These are phyloP conservation scores for Butorides virescens DNA, from an alignment of 2,113 vertebrate species.

Conservation along the genomic window DNA sequence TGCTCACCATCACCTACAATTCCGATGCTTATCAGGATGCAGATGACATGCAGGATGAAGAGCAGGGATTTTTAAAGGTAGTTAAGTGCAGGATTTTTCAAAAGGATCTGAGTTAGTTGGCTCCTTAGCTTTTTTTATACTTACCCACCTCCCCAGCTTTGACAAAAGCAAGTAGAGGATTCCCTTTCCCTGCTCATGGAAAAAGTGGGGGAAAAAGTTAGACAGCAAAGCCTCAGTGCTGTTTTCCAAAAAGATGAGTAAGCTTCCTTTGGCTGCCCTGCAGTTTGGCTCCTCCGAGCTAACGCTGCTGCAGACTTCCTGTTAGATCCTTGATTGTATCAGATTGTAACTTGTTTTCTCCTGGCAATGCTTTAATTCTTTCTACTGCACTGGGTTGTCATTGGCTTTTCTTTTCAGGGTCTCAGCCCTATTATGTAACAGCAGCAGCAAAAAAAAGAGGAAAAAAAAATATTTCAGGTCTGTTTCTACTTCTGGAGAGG, in stretches of 20 bases:
- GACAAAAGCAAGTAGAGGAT: slow-evolving; percentile 31
- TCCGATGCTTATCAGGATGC: neutral
- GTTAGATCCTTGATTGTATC: slow-evolving; percentile 52
- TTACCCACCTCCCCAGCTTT: neutral
- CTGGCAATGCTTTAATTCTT: slow-evolving; percentile 51
- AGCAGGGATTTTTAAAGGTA: neutral
- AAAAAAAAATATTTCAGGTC: slow-evolving; percentile 24
- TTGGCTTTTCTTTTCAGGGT: slow-evolving; percentile 48
- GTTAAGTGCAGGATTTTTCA: neutral
- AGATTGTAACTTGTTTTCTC: slow-evolving; percentile 57
- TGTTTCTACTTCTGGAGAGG: slow-evolving; percentile 52
- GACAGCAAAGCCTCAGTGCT: slow-evolving; percentile 37
- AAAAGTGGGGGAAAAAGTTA: neutral
- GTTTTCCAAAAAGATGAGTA: slow-evolving; percentile 60
- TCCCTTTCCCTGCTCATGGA: slow-evolving; percentile 3
- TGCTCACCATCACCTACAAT: slow-evolving; percentile 10
- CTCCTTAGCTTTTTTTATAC: neutral
- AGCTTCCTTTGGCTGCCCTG: slow-evolving; percentile 57
- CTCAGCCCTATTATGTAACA: slow-evolving; percentile 51
- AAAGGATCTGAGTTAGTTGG: neutral
- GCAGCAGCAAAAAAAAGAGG: neutral
- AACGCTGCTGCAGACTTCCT: slow-evolving; percentile 61
- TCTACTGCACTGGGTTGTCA: neutral
- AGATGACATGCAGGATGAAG: slow-evolving; percentile 27
- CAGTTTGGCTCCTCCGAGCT: slow-evolving; percentile 48